Evolutionary conservation across 1,140 invertebrate genomes (phyloP).

Genomic region (Pseudomyrmex dendroicus): DNA sequence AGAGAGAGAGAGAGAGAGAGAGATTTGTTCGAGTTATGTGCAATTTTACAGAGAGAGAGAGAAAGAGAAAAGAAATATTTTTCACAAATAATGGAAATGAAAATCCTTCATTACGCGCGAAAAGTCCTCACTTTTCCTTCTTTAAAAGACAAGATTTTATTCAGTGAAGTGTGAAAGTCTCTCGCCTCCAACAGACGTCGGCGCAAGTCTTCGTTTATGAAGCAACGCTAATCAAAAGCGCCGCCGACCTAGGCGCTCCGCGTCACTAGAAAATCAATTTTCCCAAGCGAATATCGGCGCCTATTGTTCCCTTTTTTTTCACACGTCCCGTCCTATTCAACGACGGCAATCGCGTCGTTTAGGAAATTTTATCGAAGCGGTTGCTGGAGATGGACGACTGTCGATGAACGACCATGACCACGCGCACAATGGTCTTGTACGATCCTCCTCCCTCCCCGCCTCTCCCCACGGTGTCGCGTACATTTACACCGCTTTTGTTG

Average conservation of each 20-base stretch:
- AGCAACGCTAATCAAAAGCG: slow-evolving; percentile 41
- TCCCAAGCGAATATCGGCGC: slow-evolving; percentile 64
- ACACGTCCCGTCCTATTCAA: slow-evolving; percentile 48
- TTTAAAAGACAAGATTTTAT: neutral
- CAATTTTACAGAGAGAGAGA: no score
- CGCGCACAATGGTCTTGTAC: slow-evolving; percentile 57
- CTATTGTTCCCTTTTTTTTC: slow-evolving; percentile 57
- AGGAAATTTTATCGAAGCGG: slow-evolving; percentile 61
- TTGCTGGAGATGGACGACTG: slow-evolving; percentile 34
- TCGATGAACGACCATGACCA: slow-evolving; percentile 65
- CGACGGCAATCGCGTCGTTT: slow-evolving; percentile 65
- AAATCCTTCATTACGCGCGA: neutral
- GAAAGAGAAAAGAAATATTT: no score
- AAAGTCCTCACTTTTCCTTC: neutral
- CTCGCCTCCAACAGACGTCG: neutral
- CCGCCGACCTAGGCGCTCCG: slow-evolving; percentile 31
- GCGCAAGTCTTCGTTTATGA: neutral
- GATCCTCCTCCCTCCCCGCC: slow-evolving; percentile 32
- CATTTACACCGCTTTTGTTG: slow-evolving; percentile 63
- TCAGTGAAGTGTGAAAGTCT: neutral
- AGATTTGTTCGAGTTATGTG: neutral
- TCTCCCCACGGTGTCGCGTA: slow-evolving; percentile 42
- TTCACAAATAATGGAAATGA: slow-evolving; percentile 20
- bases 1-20: slow-evolving; percentile 10
- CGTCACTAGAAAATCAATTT: slow-evolving; percentile 68